Percentiles rank a stretch among this genome's conserved stretches.
Evolutionary conservation across 2,797 vertebrate genomes (phyloP).

Genomic region (Acipenser transmontanus): DNA sequence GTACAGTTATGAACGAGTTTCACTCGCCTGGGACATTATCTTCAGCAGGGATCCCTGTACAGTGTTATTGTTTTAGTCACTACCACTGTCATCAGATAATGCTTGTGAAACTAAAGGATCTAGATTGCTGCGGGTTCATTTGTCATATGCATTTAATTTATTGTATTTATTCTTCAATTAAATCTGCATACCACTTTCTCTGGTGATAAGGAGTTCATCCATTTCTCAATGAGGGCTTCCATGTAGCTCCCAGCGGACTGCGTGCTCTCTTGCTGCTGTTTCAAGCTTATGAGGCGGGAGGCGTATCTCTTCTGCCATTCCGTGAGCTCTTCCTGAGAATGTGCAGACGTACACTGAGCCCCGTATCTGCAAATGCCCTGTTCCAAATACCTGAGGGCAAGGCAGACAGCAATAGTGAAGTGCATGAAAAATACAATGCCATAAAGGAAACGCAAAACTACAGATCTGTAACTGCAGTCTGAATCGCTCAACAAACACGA

Average conservation of each 20-base stretch:
- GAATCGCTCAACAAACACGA: too few relatives aligned
- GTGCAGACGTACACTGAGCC: constrained; percentile 95
- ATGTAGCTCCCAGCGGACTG: constrained; percentile 94
- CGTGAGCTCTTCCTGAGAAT: constrained; percentile 94
- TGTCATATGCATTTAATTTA: too few relatives aligned
- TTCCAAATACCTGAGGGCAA: constrained; percentile 82
- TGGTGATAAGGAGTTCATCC: constrained; percentile 96
- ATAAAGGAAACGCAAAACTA: background rate
- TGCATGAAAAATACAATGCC: too few relatives aligned
- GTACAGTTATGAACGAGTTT: too few relatives aligned
- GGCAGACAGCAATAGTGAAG: background rate
- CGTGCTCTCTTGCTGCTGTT: constrained; percentile 94
- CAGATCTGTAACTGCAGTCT: too few relatives aligned
- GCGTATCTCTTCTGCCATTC: constrained; percentile 97
- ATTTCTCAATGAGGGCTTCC: constrained; percentile 98
- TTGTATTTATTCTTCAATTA: too few relatives aligned
- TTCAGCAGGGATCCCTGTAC: too few relatives aligned
- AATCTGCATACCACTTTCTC: constrained; percentile 85
- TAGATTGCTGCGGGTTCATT: too few relatives aligned
- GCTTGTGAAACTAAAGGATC: too few relatives aligned
- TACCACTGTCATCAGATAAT: too few relatives aligned
- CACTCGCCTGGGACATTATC: too few relatives aligned
- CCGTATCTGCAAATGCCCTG: constrained; percentile 95
- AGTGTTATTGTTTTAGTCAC: too few relatives aligned
- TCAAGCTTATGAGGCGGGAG: constrained; percentile 88